A percentile compares a stretch with the other conserved stretches of the same genome.
These are phyloP conservation scores for Cathartes aura DNA, from an alignment of 2,113 vertebrate genomes.

Conservation along the genomic window DNA sequence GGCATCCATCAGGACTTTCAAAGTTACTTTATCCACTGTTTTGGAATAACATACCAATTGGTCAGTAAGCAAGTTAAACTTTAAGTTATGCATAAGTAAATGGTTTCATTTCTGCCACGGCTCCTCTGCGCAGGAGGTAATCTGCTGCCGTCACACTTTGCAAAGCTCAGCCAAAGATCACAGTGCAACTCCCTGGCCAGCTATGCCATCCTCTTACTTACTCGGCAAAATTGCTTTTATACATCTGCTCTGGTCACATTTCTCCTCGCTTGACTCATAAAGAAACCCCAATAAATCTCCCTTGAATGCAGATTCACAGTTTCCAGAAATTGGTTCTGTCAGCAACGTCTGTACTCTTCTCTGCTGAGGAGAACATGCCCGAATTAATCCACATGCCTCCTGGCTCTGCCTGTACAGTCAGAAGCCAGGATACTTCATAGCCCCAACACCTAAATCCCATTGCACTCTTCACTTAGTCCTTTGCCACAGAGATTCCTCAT, in stretches of 20 bases:
- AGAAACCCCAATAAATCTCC: background rate
- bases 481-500: background rate
- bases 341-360: background rate
- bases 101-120: fast-evolving
- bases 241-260: background rate
- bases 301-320: background rate
- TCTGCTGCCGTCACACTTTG: background rate
- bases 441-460: background rate
- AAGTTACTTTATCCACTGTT: background rate
- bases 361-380: background rate
- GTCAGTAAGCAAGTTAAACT: background rate
- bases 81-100: background rate
- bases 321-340: background rate
- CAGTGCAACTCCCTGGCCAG: background rate
- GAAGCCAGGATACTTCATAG: background rate
- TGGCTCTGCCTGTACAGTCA: background rate
- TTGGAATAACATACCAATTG: background rate
- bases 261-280: background rate
- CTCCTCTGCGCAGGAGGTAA: background rate
- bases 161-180: conserved; percentile 8
- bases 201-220: background rate
- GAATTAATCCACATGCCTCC: background rate
- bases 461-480: background rate
- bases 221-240: background rate
- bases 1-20: background rate